Evolutionary conservation across 2,888 invertebrate genomes (phyloP).

Genomic region (Caenorhabditis becei): DNA sequence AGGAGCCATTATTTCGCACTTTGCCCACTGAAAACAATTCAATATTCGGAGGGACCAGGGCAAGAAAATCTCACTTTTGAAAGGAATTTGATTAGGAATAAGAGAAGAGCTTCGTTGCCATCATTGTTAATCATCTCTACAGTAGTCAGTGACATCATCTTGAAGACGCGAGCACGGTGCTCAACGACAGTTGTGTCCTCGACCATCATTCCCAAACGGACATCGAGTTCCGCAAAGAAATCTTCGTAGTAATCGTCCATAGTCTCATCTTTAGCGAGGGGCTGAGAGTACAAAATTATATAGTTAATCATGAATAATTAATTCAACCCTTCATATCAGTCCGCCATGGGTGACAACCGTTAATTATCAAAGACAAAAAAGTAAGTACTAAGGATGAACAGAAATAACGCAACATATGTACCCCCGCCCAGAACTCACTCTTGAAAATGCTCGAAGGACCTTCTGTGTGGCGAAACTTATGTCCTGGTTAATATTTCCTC

Average conservation of each 20-base stretch:
- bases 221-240: constrained; percentile 16
- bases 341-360: too few relatives aligned
- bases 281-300: too few relatives aligned
- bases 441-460: not conserved
- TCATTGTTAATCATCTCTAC: not conserved
- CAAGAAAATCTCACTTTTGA: not conserved
- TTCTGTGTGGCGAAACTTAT: constrained; percentile 1
- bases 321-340: too few relatives aligned
- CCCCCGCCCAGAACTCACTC: not conserved
- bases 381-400: too few relatives aligned
- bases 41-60: too few relatives aligned
- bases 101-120: not conserved
- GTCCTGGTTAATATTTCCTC: constrained; percentile 13
- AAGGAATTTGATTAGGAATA: constrained; percentile 23
- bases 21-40: constrained; percentile 39
- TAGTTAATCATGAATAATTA: too few relatives aligned
- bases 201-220: constrained; percentile 26
- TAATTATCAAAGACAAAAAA: too few relatives aligned
- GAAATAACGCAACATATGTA: too few relatives aligned
- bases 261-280: too few relatives aligned
- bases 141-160: constrained; percentile 1
- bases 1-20: not conserved
- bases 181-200: constrained; percentile 38
- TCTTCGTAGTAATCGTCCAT: not conserved
- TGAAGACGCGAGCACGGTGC: constrained; percentile 40